A percentile compares a stretch with the other conserved stretches of the same genome.
Evolutionary conservation across 1,140 invertebrate genomes (phyloP).

Genomic region (Belonocnema kinseyi): DNA sequence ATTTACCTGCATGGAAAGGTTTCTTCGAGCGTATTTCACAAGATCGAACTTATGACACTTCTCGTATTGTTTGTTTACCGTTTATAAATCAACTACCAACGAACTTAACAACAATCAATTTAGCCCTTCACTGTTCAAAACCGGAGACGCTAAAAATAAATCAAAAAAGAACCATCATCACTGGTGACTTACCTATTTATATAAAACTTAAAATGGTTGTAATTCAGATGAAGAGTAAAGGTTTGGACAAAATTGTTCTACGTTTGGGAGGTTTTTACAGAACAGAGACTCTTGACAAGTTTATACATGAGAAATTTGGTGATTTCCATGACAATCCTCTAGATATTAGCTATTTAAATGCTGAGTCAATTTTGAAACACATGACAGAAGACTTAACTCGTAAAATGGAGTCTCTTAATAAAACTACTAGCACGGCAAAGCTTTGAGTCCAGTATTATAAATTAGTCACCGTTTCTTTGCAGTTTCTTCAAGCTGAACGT

Average conservation of each 20-base stretch:
- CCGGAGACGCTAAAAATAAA: no score
- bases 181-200: no score
- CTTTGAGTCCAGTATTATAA: slow-evolving; percentile 46
- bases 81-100: no score
- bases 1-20: no score
- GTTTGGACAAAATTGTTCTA: slow-evolving; percentile 52
- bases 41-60: no score
- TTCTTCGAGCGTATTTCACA: no score
- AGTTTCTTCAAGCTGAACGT: slow-evolving; percentile 49
- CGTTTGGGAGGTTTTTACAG: slow-evolving; percentile 38
- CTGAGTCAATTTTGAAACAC: neutral
- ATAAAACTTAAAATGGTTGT: no score
- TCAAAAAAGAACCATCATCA: no score
- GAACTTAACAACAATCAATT: no score
- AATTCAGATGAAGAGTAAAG: slow-evolving; percentile 57
- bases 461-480: slow-evolving; percentile 28
- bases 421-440: slow-evolving; percentile 35
- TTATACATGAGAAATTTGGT: neutral
- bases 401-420: slow-evolving; percentile 53
- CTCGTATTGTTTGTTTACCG: no score
- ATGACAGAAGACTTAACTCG: neutral
- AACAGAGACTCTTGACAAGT: neutral
- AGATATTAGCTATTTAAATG: neutral
- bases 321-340: neutral
- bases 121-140: no score